These are phyloP conservation scores for Tetragnatha versicolor DNA, from an alignment of 1,140 invertebrate species.

Conservation along the genomic window DNA sequence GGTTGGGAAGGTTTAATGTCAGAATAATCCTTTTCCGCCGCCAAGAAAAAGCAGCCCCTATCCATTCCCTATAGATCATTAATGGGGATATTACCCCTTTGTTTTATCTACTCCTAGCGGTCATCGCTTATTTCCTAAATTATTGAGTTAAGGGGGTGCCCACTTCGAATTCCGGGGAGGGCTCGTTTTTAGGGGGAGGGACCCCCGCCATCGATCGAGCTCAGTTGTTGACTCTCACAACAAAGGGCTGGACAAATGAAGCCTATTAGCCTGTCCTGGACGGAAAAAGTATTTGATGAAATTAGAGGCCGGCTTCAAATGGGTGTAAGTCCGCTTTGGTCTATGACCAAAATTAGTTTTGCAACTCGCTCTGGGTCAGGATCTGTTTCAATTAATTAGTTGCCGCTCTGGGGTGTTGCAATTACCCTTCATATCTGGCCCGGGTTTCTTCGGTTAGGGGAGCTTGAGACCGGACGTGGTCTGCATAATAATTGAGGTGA, in stretches of 20 bases:
- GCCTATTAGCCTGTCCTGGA: background rate
- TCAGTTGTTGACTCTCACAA: conserved; percentile 25
- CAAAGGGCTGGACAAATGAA: conserved; percentile 11
- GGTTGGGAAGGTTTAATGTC: conserved; percentile 31
- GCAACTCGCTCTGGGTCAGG: no score
- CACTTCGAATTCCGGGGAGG: background rate
- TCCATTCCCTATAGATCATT: conserved; percentile 16
- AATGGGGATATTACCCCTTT: conserved; percentile 40
- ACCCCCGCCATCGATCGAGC: no score
- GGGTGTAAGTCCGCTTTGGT: conserved; percentile 1
- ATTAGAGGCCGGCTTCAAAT: background rate
- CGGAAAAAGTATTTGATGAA: background rate
- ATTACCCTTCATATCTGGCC: no score
- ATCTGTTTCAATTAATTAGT: conserved; percentile 26
- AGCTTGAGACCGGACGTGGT: no score
- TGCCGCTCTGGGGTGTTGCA: no score
- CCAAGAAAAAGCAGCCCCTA: background rate
- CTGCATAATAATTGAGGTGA: no score
- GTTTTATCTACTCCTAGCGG: conserved; percentile 13
- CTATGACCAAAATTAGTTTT: conserved; percentile 4
- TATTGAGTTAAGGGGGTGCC: conserved; percentile 24
- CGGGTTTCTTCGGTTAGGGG: no score
- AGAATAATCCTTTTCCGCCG: conserved; percentile 35
- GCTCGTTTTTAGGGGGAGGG: background rate
- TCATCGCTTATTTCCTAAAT: conserved; percentile 36